Evolutionary conservation across 2,888 invertebrate species (phyloP), one percentile per base, ranked within the genome.

Genomic region (Aleiodes testaceus): DNA sequence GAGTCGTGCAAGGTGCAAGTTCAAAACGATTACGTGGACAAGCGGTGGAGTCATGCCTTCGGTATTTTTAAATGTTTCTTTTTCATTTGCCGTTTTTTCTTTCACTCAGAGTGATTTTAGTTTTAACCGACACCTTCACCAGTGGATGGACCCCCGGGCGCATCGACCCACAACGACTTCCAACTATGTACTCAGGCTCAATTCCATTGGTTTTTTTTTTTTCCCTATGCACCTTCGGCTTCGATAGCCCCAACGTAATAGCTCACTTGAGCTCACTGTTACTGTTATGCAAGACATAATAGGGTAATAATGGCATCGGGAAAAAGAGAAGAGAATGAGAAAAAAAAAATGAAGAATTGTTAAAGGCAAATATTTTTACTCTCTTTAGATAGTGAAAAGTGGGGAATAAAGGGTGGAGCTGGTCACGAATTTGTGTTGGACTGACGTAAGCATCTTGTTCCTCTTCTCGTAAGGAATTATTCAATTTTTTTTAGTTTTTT

Each of bases 261-360:
- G 81, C 81, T 84, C 79, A 81, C 82, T 84, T 81, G 77, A 36
- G 79, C 80, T 84, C 77, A 79, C 84, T 82, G 82, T 85, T 84
- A 83, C 85, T 84, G 82, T 87, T 85, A 84, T 83, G 85, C 85
- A 86, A 86, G 81, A 82, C 79, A 82, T 87, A 86, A 87, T 85
- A 81, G 84, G 84, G 79, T 84, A 86, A 87, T 86, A 85, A 86
- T 86, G 85, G 84, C 81, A 77, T 75, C 79, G 80, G 78, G 75
- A 30, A 22, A 52, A 45, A 55, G 59, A 68, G 63, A 61, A 42
- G 50, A 61, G 30, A 42, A 55, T 1, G 22, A 42, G 26, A 9
- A 47, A 2, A 65, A 44, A 68, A 52, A 49, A 50, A 52, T 26
- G 26, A 36, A 36, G 36, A 36, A 36, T 36, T 36, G 66, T 70